Evolutionary conservation across 2,113 vertebrate species (phyloP).

Genomic region (Scophthalmus maximus): DNA sequence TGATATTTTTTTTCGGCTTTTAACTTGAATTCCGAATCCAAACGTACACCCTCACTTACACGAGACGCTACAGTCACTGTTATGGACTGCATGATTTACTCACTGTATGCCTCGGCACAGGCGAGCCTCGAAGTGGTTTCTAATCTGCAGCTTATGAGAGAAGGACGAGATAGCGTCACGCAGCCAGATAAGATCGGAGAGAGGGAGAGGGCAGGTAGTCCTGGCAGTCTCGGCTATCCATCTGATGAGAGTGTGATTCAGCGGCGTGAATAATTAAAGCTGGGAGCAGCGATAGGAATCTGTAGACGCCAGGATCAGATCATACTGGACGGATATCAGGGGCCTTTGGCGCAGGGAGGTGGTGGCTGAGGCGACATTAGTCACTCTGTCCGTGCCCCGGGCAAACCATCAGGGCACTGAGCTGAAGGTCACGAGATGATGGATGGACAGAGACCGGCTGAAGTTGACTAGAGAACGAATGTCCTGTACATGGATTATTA

Average conservation of each 20-base stretch:
- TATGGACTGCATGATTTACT: not conserved
- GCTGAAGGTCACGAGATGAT: slow-evolving; percentile 78
- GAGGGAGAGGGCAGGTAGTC: slow-evolving; percentile 44
- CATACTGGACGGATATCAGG: slow-evolving; percentile 70
- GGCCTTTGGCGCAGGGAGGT: slow-evolving; percentile 58
- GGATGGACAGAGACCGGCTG: slow-evolving; percentile 61
- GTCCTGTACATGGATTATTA: slow-evolving; percentile 75
- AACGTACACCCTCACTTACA: too few relatives aligned
- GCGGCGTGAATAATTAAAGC: slow-evolving; percentile 83
- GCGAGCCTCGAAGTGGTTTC: slow-evolving; percentile 1
- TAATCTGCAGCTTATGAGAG: slow-evolving; percentile 42
- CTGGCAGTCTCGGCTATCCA: slow-evolving; percentile 60
- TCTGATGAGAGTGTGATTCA: slow-evolving; percentile 75
- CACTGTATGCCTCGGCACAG: not conserved
- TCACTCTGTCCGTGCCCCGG: slow-evolving; percentile 67
- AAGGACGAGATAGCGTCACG: slow-evolving; percentile 56
- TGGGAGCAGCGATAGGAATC: slow-evolving; percentile 75
- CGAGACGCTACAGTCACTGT: too few relatives aligned
- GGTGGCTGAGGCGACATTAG: slow-evolving; percentile 64
- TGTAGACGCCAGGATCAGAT: slow-evolving; percentile 72
- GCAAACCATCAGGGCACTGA: slow-evolving; percentile 52
- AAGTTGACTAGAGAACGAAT: slow-evolving; percentile 71
- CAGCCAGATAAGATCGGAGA: slow-evolving; percentile 51
- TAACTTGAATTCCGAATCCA: too few relatives aligned
- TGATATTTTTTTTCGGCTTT: too few relatives aligned